Base-by-base conservation (phyloP, 2,888 invertebrate species). In the Drosophila subsilvestris region DNA sequence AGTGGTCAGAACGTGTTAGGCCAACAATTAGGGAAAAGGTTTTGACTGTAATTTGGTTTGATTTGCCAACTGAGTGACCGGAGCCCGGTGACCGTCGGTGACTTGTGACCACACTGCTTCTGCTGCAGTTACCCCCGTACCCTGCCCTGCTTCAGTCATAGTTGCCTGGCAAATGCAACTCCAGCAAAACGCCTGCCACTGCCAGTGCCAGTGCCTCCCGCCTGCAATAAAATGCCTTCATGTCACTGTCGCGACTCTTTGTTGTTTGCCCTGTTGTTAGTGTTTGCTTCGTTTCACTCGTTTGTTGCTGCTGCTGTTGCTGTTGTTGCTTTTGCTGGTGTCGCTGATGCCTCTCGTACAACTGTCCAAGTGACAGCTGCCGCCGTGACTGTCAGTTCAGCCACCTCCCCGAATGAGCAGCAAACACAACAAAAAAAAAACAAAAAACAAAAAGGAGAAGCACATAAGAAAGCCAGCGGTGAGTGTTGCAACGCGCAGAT, bases 301-400 rank as follows among this genome's bases (percentile, higher is more conserved):
- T 25, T 25, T 25, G 22, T 22, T 22, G 22, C 44, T 61, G 70
- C 48, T 47, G 55, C 12, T 32, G 44, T 47, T 57, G 70, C 9
- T 45, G 53, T n/a, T 51, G 48, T 12, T 60, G 55, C 2, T 53
- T 69, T 53, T 80, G 75, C 62, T 66, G 80, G 48, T 55, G 49
- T 9, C 56, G 65, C 43, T 68, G 57, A 27, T 61, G 87, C 75
- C 66, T 29, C 75, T 88, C 84, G 84, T 75, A 78, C 89, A 89
- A 87, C 83, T 88, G 89, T 87, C 88, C 89, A 86, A 86, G 88
- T 89, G 86, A 86, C 86, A 86, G 88, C 88, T 88, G 89, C 89
- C 89, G 86, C 86, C 82, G 79, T 86, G 81, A 79, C 78, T 78
- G 88, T 76, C 76, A 71, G 65, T 47, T 66, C 37, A 76, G 60